phyloP scores from a whole-genome alignment of 2,113 vertebrate species.

The Bambusicola thoracicus region DNA sequence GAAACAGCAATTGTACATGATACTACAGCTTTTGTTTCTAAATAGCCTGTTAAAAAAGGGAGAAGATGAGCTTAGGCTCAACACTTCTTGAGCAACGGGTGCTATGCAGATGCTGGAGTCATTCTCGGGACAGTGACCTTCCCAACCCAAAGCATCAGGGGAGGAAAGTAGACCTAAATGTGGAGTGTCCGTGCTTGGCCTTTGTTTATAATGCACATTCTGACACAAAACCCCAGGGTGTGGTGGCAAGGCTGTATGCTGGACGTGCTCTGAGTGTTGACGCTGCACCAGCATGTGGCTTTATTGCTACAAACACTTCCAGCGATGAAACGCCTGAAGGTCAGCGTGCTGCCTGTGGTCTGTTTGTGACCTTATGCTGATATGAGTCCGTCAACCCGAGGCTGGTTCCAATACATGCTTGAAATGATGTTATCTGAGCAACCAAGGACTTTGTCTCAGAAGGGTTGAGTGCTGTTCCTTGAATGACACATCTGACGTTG shows the following conservation, averaged over 20 bases:
- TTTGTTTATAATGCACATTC: neutral
- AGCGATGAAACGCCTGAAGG: accelerated
- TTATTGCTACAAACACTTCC: neutral
- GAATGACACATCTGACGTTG: accelerated
- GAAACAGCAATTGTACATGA: neutral
- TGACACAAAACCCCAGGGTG: neutral
- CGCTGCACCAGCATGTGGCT: accelerated
- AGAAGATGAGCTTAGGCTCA: neutral
- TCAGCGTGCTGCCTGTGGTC: neutral
- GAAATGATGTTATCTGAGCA: neutral
- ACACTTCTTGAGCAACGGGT: neutral
- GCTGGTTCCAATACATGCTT: neutral
- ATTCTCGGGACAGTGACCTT: neutral
- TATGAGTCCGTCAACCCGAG: neutral
- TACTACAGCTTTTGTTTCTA: neutral
- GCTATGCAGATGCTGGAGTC: neutral
- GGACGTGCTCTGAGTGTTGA: accelerated
- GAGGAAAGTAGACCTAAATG: neutral
- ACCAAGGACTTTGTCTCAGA: neutral
- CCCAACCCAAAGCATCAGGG: accelerated
- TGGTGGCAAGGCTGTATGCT: accelerated
- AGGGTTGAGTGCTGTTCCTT: neutral
- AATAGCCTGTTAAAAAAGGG: neutral
- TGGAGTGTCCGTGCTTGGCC: neutral
- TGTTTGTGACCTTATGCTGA: neutral